Conservation (phyloP, 2,113 vertebrate species). For the Oryzias melastigma region DNA sequence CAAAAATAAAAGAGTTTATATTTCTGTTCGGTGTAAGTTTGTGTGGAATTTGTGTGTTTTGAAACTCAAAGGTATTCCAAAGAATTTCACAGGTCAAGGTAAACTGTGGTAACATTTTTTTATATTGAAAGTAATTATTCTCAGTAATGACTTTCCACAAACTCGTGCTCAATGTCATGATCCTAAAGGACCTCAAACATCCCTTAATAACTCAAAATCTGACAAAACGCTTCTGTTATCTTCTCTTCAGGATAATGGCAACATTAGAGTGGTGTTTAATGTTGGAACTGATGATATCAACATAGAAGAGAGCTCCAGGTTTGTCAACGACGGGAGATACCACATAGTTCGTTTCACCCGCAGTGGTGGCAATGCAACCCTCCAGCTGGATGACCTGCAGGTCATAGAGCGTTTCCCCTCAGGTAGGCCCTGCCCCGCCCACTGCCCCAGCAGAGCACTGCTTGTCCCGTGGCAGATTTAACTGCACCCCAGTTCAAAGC, state of each 20-base stretch:
- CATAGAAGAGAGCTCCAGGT: constrained; percentile 97
- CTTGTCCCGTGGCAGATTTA: constrained; percentile 38
- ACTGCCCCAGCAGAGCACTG: constrained; percentile 38
- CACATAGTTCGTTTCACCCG: constrained; percentile 97
- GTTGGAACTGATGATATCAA: constrained; percentile 98
- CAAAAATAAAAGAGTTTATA: no score
- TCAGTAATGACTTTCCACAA: background rate
- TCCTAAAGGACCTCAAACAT: background rate
- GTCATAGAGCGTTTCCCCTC: constrained; percentile 97
- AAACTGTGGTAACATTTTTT: no score
- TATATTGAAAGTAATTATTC: background rate
- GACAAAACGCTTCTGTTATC: background rate
- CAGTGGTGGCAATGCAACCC: constrained; percentile 96
- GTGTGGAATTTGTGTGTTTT: no score
- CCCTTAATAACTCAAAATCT: background rate
- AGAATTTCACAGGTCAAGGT: no score
- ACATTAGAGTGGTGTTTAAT: constrained; percentile 98
- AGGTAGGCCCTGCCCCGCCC: constrained; percentile 82
- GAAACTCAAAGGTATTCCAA: no score
- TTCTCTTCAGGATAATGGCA: constrained; percentile 88
- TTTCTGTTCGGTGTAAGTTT: no score
- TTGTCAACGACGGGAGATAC: constrained; percentile 99
- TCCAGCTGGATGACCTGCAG: constrained; percentile 97
- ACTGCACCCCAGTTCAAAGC: constrained; percentile 43
- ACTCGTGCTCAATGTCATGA: background rate